Percentiles rank a stretch among this genome's conserved stretches.
These are phyloP conservation scores for Torymus aiolomorphi DNA, from an alignment of 2,888 invertebrate genomes.

Conservation along the genomic window DNA sequence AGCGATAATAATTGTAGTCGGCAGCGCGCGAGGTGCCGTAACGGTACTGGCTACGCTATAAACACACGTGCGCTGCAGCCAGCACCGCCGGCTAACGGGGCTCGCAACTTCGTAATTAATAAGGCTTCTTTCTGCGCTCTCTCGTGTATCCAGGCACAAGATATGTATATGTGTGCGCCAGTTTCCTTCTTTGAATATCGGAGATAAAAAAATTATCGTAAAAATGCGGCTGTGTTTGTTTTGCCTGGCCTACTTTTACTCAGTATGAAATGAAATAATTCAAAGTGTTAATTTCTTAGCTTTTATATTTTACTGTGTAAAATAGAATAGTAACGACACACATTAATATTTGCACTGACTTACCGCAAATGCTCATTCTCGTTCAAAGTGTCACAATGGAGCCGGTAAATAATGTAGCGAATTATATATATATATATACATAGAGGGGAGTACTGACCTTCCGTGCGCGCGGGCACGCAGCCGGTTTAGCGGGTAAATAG, in stretches of 20 bases:
- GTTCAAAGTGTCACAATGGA: no score
- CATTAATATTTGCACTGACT: no score
- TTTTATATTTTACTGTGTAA: no score
- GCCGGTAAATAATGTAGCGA: neutral
- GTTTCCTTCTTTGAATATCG: slow-evolving; percentile 16
- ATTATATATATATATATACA: no score
- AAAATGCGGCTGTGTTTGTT: no score
- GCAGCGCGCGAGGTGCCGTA: slow-evolving; percentile 8
- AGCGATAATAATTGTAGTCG: slow-evolving; percentile 42
- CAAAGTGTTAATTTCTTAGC: no score
- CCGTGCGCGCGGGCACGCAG: neutral
- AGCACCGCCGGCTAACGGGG: slow-evolving; percentile 15
- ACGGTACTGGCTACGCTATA: slow-evolving; percentile 31
- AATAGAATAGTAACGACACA: no score
- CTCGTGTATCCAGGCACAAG: no score
- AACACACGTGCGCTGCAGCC: slow-evolving; percentile 5
- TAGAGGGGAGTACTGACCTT: neutral
- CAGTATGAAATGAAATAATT: no score
- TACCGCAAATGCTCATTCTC: no score
- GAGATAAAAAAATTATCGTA: neutral
- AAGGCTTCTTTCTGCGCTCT: slow-evolving; percentile 3
- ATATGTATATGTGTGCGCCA: no score
- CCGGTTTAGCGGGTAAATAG: slow-evolving; percentile 23
- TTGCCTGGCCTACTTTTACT: no score
- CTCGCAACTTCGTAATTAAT: slow-evolving; percentile 42